Evolutionary conservation across 2,888 invertebrate genomes (phyloP), one percentile per base, ranked within the genome.

Genomic region (Chalcis sispes): DNA sequence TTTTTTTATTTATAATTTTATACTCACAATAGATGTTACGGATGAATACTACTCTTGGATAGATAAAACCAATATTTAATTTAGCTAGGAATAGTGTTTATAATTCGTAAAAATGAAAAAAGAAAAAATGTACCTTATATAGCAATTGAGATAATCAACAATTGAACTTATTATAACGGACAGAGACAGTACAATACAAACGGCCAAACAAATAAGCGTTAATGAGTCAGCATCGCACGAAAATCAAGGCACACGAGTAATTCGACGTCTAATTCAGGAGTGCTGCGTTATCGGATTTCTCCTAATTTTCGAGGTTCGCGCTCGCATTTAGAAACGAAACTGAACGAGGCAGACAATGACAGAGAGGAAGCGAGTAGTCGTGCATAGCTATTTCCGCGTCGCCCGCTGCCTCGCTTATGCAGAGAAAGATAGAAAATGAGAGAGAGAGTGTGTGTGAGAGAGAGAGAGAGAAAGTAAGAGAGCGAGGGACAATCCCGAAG

Each of bases 271-370:
- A 77, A 74, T 75, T 77, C 59, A 71, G 54, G 20, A 56, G 62
- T 27, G 64, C 58, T 23, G 42, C 58, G 76, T 67, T 75, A 77
- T 77, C 77, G 71, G 72, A 72, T 75, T n/a, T 77, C 77, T 75
- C 70, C 72, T 75, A 77, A 77, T 77, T 77, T 71, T 66, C 59
- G 46, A 56, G 56, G 32, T 59, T 32, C 46, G 46, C 29, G 1
- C 13, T 25, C 23, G 1, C 40, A 59, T 32, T 20, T 36, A 36
- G 25, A 61, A 42, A 46, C 46, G 27, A n/a, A n/a, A n/a, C n/a
- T 2, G 62, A 27, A 15, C n/a, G 46, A 65, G 48, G 36, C 29
- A 46, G 50, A 58, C 48, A 18, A n/a, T 10, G 50, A 32, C 15
- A 62, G 42, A 50, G 61, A 32, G 23, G 8, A 7, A 50, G 46